Base-by-base conservation (phyloP, 2,888 invertebrate genomes). In the Eristalis arbustorum region DNA sequence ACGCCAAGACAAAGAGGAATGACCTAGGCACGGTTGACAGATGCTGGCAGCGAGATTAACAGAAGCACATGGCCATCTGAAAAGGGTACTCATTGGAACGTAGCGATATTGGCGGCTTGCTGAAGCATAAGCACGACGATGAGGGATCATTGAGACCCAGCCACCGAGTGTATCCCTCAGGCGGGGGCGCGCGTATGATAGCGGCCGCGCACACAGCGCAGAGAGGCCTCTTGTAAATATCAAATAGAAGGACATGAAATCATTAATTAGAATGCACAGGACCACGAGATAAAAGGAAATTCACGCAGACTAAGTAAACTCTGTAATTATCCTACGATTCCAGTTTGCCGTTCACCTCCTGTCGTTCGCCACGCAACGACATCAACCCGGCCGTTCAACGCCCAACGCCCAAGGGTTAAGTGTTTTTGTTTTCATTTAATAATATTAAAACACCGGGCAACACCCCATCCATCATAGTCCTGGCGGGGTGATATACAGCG, bases 261-360 rank as follows among this genome's bases (percentile, higher is more conserved):
- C 72, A 67, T 87, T 87, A 83, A 87, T 85, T 85, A 85, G 37
- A 82, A 82, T 78, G 74, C 82, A 42, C 57, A 57, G 59, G 31
- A 31, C 57, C 78, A 56, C 42, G 49, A 80, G 73, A 68, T 68
- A 59, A 80, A 81, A 71, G 61, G 66, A 68, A 73, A 72, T 31
- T 49, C 34, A 63, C 68, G 71, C 72, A 64, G 75, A 81, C 77
- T 81, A 82, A 85, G 74, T 82, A 74, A 74, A 78, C 82, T 78
- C 66, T 74, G 77, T 74, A 76, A 71, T 85, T 82, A 77, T 82
- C 82, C 77, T 82, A 81, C 76, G 81, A 81, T 77, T 81, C 77
- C 25, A 74, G 56, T 69, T 62, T 59, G 37, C 22, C 56, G 22
- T 63, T 49, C 49, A 49, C 49, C 18, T 49, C n/a, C 68, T 68